Conservation (phyloP, 2,797 vertebrate genomes). For the Eutrigla gurnardus region DNA sequence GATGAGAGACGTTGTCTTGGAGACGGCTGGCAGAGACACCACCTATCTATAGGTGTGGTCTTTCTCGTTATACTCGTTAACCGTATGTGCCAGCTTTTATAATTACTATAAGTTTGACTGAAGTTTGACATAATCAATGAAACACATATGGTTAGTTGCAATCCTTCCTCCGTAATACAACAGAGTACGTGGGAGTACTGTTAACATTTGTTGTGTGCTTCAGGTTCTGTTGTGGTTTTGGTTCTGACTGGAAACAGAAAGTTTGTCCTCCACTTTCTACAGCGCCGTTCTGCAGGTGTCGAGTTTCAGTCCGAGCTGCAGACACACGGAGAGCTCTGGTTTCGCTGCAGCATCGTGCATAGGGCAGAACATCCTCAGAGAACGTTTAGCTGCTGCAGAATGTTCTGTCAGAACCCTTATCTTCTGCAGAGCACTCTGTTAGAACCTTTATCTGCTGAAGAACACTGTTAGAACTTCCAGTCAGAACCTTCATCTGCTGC, state of each 20-base stretch:
- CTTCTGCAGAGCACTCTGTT: not conserved
- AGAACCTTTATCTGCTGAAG: not conserved
- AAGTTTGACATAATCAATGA: not conserved
- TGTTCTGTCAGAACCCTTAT: not conserved
- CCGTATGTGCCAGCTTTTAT: not conserved
- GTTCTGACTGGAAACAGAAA: slow-evolving; percentile 38
- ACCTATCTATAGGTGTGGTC: not conserved
- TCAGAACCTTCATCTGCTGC: not conserved
- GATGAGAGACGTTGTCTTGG: too few relatives aligned
- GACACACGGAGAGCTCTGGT: slow-evolving; percentile 40
- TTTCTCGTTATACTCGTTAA: not conserved
- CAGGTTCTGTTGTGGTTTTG: slow-evolving; percentile 8
- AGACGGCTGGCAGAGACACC: not conserved
- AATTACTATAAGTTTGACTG: too few relatives aligned
- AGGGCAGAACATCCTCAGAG: not conserved
- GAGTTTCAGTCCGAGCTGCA: slow-evolving; percentile 49
- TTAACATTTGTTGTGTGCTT: not conserved
- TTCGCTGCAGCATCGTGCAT: slow-evolving; percentile 32
- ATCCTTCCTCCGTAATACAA: not conserved
- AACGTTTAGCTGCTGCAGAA: not conserved
- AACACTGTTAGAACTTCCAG: too few relatives aligned
- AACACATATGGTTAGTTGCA: not conserved
- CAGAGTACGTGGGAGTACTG: not conserved
- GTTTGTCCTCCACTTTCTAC: slow-evolving; percentile 36
- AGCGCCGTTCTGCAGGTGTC: slow-evolving; percentile 40